Conservation (phyloP, 1,140 invertebrate species). For the Neomicropteryx cornuta region DNA sequence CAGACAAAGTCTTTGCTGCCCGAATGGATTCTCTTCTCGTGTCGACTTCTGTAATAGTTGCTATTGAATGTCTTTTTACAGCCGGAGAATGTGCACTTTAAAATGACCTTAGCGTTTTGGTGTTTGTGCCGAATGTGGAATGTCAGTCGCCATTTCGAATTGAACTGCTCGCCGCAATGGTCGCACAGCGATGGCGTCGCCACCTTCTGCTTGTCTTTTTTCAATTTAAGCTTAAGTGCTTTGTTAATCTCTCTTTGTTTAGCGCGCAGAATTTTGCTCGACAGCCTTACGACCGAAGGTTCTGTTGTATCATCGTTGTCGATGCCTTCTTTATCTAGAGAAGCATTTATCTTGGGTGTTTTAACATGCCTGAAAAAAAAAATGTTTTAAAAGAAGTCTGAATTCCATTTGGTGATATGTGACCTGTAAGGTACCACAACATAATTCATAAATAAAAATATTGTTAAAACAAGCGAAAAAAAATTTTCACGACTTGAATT, state of each 20-base stretch:
- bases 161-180: slow-evolving; percentile 13
- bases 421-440: too few species aligned
- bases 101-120: slow-evolving; percentile 7
- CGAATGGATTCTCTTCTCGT: slow-evolving; percentile 29
- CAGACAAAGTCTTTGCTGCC: slow-evolving; percentile 27
- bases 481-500: too few species aligned
- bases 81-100: slow-evolving; percentile 21
- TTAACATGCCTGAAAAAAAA: background rate
- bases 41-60: slow-evolving; percentile 28
- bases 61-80: slow-evolving; percentile 25
- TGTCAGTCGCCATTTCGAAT: slow-evolving; percentile 13
- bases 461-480: too few species aligned
- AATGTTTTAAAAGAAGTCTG: too few species aligned
- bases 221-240: too few species aligned
- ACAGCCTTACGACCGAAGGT: slow-evolving; percentile 4
- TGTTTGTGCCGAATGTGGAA: slow-evolving; percentile 14
- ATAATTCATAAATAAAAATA: too few species aligned
- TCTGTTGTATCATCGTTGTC: slow-evolving; percentile 8
- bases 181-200: slow-evolving; percentile 10
- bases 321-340: slow-evolving; percentile 5
- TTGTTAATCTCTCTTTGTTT: slow-evolving; percentile 6
- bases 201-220: slow-evolving; percentile 3
- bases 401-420: too few species aligned
- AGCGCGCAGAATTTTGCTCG: slow-evolving; percentile 7
- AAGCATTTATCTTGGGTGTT: background rate